Conservation (phyloP, 1,140 invertebrate genomes). For the Venturia canescens region DNA sequence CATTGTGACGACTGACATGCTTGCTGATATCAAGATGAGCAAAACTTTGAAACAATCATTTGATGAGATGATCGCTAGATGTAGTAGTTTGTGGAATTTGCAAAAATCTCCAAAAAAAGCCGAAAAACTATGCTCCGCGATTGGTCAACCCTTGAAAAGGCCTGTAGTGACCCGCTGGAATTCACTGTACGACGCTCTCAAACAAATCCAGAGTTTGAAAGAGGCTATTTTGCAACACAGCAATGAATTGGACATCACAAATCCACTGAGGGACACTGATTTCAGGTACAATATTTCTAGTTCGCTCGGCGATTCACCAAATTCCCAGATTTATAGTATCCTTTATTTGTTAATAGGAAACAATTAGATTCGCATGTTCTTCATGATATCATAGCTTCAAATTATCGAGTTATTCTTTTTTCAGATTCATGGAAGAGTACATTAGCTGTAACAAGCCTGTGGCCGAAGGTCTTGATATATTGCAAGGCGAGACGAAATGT, state of each 20-base stretch:
- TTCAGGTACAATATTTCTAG: constrained; percentile 7
- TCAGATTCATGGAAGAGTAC: constrained; percentile 7
- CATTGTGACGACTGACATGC: constrained; percentile 40
- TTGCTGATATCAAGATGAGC: constrained; percentile 12
- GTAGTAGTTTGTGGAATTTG: constrained; percentile 31
- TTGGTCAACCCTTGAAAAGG: constrained; percentile 29
- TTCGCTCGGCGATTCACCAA: too few relatives aligned
- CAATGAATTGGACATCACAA: not conserved
- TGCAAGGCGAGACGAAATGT: not conserved
- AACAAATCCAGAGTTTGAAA: constrained; percentile 35
- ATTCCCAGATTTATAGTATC: too few relatives aligned
- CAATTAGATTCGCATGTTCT: too few relatives aligned
- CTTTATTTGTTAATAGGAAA: too few relatives aligned
- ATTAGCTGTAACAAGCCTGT: not conserved
- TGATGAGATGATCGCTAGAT: not conserved
- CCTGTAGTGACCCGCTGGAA: constrained; percentile 47
- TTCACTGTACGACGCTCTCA: constrained; percentile 39
- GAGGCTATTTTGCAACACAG: not conserved
- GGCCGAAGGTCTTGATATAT: not conserved
- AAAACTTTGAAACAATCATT: not conserved
- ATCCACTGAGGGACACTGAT: constrained; percentile 9
- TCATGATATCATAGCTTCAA: not conserved
- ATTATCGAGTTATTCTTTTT: not conserved
- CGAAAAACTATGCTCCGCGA: not conserved
- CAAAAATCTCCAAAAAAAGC: constrained; percentile 35